phyloP scores from a whole-genome alignment of 2,113 vertebrate species.

The Shinisaurus crocodilurus region DNA sequence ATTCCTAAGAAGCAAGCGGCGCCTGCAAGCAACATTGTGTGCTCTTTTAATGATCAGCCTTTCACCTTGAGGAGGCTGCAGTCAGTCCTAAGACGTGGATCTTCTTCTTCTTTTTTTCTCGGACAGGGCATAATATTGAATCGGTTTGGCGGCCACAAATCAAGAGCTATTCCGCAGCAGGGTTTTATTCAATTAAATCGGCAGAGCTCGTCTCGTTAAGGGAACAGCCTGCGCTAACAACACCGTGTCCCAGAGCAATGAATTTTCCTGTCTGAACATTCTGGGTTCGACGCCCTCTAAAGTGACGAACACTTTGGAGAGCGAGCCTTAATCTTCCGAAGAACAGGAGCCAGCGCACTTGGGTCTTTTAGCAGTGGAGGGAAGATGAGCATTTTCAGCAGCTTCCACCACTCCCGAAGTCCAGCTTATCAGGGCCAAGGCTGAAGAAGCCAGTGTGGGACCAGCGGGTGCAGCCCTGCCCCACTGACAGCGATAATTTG shows the following conservation, averaged over 20 bases:
- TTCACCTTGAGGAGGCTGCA: conserved; percentile 36
- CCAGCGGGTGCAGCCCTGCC: background rate
- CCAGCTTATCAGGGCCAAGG: background rate
- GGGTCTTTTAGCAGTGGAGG: background rate
- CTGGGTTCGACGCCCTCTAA: background rate
- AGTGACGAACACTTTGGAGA: background rate
- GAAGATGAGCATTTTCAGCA: background rate
- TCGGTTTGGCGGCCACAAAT: conserved; percentile 47
- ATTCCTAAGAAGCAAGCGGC: too few species aligned
- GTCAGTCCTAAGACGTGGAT: conserved; percentile 37
- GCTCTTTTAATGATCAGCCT: background rate
- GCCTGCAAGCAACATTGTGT: fast-evolving
- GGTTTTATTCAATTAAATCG: conserved; percentile 33
- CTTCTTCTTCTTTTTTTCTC: conserved; percentile 54
- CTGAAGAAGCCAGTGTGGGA: background rate
- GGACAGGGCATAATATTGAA: conserved; percentile 45
- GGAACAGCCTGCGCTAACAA: background rate
- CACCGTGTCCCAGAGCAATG: background rate
- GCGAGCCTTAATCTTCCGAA: background rate
- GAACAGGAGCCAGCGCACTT: fast-evolving
- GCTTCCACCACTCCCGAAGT: too few species aligned
- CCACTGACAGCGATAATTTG: background rate
- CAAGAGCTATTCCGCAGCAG: background rate
- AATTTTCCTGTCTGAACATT: fast-evolving
- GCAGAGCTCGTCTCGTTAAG: background rate